Evolutionary conservation across 2,888 invertebrate species (phyloP), one percentile per base, ranked within the genome.

Genomic region (Chrysomela aeneicollis): DNA sequence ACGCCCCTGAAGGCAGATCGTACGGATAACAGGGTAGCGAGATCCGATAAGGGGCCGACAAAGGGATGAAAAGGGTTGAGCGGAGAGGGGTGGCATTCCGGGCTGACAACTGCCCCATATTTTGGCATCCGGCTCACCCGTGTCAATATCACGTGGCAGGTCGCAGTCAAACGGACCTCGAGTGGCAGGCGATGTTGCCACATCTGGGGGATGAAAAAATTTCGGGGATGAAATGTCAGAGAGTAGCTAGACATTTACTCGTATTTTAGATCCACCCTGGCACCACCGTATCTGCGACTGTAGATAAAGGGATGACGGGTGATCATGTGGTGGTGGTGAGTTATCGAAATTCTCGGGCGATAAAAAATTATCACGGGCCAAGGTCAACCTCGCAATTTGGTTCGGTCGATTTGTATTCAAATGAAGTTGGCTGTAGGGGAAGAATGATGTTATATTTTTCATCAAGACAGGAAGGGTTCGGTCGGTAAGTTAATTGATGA

Each of bases 41-140:
- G 15, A 42, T 42, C 15, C 42, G 42, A 42, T 42, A 42, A 42
- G 42, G 42, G 15, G n/a, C 42, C 42, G 42, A 42, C 42, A 42
- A 57, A 46, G 57, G 57, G 46, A 21, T 15, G 57, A 1, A 46
- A 57, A 30, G 55, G 57, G 26, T 46, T 26, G 46, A 21, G 15
- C 30, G 30, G 32, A 5, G 6, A 26, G 15, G 15, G 22, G 32
- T 35, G 42, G 46, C 46, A 42, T 8, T 55, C 42, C 35, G 26
- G 26, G 3, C 1, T 26, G 46, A 57, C 26, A 21, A 12, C 15
- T 57, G 46, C 57, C 46, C 30, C 26, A 57, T 46, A 57, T 57
- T 47, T 57, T 57, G 46, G 57, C 57, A 57, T 21, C 26, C 57
- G 46, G 26, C 57, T 21, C 57, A 57, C 26, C 57, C 46, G 26